These are phyloP conservation scores for Malurus alboscapulatus DNA, from an alignment of 2,113 vertebrate genomes.

Conservation along the genomic window DNA sequence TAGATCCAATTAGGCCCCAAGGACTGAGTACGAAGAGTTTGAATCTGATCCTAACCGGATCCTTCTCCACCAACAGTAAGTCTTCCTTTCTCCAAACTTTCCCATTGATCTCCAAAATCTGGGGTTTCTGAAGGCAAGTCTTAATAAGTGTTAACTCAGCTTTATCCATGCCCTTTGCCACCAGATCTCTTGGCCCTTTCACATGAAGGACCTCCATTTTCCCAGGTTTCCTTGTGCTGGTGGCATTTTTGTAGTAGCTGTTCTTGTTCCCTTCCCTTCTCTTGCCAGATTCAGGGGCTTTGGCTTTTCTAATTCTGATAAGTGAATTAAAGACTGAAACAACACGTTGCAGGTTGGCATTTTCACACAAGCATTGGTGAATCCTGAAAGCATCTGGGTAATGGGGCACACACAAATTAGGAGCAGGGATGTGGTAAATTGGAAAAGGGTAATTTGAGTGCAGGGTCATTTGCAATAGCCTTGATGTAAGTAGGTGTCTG, in stretches of 20 bases:
- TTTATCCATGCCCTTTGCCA: background rate
- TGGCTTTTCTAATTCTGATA: background rate
- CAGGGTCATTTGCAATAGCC: background rate
- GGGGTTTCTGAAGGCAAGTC: background rate
- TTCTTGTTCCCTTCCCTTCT: background rate
- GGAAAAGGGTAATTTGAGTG: background rate
- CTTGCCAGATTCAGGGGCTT: background rate
- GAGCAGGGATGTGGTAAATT: background rate
- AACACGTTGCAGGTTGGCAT: background rate
- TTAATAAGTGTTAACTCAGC: background rate
- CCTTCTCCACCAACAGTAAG: background rate
- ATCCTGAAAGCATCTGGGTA: background rate
- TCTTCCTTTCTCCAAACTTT: background rate
- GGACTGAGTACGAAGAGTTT: background rate
- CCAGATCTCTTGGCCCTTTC: background rate
- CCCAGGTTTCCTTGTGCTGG: background rate
- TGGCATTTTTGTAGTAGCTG: background rate
- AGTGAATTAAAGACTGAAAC: background rate
- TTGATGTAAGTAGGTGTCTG: background rate
- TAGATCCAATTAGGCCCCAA: background rate
- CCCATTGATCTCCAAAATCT: background rate
- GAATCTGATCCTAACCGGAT: background rate
- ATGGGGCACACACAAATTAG: background rate
- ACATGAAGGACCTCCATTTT: background rate
- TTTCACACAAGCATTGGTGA: background rate